Evolutionary conservation across 2,888 invertebrate species (phyloP).

Genomic region (Eupithecia centaureata): DNA sequence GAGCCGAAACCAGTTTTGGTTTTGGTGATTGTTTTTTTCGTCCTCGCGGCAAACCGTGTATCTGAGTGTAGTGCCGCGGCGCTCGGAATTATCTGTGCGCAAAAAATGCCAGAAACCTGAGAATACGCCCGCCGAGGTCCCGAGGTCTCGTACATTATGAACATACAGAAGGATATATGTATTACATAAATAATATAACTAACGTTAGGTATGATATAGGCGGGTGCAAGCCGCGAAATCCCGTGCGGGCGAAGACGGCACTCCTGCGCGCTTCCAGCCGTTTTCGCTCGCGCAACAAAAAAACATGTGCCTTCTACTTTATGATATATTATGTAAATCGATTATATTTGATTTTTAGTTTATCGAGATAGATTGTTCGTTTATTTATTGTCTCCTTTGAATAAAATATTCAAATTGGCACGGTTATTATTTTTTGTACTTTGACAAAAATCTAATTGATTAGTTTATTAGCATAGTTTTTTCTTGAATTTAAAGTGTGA

Average conservation of each 20-base stretch:
- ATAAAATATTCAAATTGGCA: conserved; percentile 80
- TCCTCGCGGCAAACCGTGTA: conserved; percentile 59
- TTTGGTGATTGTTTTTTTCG: conserved; percentile 80
- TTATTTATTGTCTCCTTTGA: conserved; percentile 83
- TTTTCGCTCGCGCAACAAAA: conserved; percentile 56
- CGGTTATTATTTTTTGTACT: conserved; percentile 81
- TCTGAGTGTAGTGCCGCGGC: conserved; percentile 56
- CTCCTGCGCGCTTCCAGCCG: conserved; percentile 65
- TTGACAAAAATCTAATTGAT: conserved; percentile 81
- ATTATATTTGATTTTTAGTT: conserved; percentile 83
- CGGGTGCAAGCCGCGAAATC: conserved; percentile 44
- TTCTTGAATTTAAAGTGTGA: conserved; percentile 83
- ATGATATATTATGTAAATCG: conserved; percentile 69
- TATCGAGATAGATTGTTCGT: conserved; percentile 80
- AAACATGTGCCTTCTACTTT: conserved; percentile 80
- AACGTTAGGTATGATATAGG: conserved; percentile 27
- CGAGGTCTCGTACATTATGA: conserved; percentile 64
- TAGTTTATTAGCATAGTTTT: conserved; percentile 80
- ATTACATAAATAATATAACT: conserved; percentile 47
- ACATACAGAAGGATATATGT: conserved; percentile 62
- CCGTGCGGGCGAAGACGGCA: conserved; percentile 49
- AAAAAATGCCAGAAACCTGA: conserved; percentile 65
- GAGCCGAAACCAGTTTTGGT: conserved; percentile 73
- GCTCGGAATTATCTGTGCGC: conserved; percentile 61
- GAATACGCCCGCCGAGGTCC: conserved; percentile 69